Base-by-base conservation (phyloP, 2,888 invertebrate genomes). In the Drosophila acutilabella region DNA sequence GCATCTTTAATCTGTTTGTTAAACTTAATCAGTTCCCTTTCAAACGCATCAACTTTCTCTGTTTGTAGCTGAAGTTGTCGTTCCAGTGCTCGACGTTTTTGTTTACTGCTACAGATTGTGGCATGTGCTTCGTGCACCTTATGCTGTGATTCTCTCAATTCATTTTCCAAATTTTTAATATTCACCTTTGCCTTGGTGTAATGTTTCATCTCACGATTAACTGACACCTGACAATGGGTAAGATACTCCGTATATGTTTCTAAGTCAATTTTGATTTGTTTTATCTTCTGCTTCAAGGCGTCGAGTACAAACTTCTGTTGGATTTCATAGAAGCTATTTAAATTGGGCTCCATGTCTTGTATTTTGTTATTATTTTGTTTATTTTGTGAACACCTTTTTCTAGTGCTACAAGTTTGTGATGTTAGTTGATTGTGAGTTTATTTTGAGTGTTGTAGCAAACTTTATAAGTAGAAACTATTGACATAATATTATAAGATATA, bases 31-130 rank as follows among this genome's bases (percentile, higher is more conserved):
- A 69, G 13, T 44, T 74, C 42, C 40, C 33, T 40, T 47, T 11
- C 44, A 18, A 74, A 54, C 14, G 30, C 11, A 8, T 74, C 65
- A 42, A 70, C 59, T 11, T 59, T 59, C 8, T 74, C 65, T 2
- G 42, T 8, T 8, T 74, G 65, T 16, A 58, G 13, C 2, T 65
- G 50, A 13, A 65, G 26, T 5, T 36, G 65, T 6, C 52, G 65
- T 54, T 70, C 48, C 11, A 70, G 36, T 2, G 47, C 51, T 26
- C 42, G 51, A 10, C 50, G 53, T n/a, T 42, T 8, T 0, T 57
- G 57, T 10, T 53, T 48, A 20, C 44, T 38, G 3, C 68, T 50
- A 1, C 4, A 8, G 4, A 74, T 45, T 0, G 60, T 41, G 7
- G 7, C 30, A 20, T 40, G 33, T 14, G 64, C 53, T 16, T 64